Conservation (phyloP, 2,797 vertebrate genomes). For the Muscicapa comitata region DNA sequence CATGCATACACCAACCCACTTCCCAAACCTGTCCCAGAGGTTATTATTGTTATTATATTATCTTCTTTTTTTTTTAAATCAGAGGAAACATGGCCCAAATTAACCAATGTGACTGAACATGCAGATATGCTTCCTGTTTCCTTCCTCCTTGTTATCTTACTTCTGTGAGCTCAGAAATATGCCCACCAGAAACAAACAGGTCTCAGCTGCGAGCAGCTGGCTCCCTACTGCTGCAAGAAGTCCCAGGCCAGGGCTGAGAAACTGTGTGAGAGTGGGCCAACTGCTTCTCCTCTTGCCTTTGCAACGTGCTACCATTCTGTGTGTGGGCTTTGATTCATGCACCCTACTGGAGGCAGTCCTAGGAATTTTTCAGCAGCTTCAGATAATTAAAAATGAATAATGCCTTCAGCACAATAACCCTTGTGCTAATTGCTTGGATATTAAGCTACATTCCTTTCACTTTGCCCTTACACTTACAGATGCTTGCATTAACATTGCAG, state of each 20-base stretch:
- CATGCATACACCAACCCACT: background rate
- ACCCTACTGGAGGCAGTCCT: slow-evolving; percentile 32
- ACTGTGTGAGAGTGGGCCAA: background rate
- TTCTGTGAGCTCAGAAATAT: background rate
- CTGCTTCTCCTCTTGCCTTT: background rate
- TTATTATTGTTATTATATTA: background rate
- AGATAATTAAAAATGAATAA: slow-evolving; percentile 55
- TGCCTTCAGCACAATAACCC: slow-evolving; percentile 54
- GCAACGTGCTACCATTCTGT: slow-evolving; percentile 4
- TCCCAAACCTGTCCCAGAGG: background rate
- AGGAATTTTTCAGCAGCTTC: slow-evolving; percentile 55
- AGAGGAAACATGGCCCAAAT: slow-evolving; percentile 13
- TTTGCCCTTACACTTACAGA: background rate
- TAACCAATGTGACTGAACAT: background rate
- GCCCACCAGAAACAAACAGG: slow-evolving; percentile 20
- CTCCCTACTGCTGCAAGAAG: background rate
- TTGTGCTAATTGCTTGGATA: slow-evolving; percentile 42
- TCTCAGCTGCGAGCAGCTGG: slow-evolving; percentile 38
- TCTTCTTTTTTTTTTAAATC: background rate
- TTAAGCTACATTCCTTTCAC: slow-evolving; percentile 50
- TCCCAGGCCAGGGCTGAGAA: background rate
- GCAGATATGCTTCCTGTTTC: slow-evolving; percentile 20
- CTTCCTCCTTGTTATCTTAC: background rate
- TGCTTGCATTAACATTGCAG: background rate
- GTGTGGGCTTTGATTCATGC: slow-evolving; percentile 41